phyloP scores from a whole-genome alignment of 2,888 invertebrate genomes.

The Lydus trimaculatus region DNA sequence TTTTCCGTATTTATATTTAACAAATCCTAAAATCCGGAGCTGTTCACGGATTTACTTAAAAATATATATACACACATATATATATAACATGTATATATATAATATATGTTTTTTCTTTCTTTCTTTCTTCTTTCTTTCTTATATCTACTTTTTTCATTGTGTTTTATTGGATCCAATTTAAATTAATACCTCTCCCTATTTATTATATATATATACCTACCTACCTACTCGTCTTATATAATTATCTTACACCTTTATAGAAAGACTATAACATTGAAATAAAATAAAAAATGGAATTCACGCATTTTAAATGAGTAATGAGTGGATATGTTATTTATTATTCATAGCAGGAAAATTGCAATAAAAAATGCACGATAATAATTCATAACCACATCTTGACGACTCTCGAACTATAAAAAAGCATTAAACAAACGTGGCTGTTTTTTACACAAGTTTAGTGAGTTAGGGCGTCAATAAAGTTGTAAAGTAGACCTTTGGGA shows the following conservation, averaged over 20 bases:
- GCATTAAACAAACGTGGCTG: conserved; percentile 55
- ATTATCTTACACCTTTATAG: not conserved
- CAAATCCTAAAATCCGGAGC: conserved; percentile 23
- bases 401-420: conserved; percentile 51
- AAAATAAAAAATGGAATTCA: not conserved
- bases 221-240: too few relatives aligned
- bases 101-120: too few relatives aligned
- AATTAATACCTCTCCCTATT: not conserved
- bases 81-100: too few relatives aligned
- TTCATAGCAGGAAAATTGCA: conserved; percentile 26
- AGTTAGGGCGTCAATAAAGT: conserved; percentile 57
- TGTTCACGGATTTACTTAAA: conserved; percentile 12
- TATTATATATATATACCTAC: not conserved
- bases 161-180: not conserved
- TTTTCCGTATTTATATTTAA: conserved; percentile 29
- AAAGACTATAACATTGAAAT: not conserved
- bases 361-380: conserved; percentile 34
- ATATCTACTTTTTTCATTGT: not conserved
- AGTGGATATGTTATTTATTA: conserved; percentile 16
- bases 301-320: conserved; percentile 13
- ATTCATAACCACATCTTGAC: conserved; percentile 43
- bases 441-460: conserved; percentile 55
- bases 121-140: not conserved
- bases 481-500: conserved; percentile 57
- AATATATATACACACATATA: too few relatives aligned